Conservation (phyloP, 2,797 vertebrate species). For the Emydoidea blandingii region DNA sequence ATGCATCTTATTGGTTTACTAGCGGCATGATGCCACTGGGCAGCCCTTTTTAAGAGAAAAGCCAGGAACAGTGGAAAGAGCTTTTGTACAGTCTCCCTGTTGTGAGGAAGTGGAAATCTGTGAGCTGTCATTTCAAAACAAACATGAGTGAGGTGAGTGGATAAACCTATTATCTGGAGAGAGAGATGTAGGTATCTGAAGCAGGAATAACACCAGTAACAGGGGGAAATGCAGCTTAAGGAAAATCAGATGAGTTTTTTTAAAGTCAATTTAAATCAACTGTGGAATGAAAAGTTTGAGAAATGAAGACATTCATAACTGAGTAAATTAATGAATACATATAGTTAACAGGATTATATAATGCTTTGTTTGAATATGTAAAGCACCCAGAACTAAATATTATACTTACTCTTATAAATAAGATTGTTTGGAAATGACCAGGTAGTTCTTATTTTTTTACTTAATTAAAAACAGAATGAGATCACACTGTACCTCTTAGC, state of each 20-base stretch:
- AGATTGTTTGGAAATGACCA: not conserved
- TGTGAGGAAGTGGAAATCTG: conserved; percentile 38
- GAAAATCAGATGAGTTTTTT: not conserved
- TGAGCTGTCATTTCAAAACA: conserved; percentile 44
- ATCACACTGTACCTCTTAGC: fast-evolving
- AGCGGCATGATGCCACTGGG: conserved; percentile 71
- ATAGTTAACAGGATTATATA: not conserved
- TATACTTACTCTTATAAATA: not conserved
- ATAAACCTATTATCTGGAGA: not conserved
- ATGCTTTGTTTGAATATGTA: not conserved
- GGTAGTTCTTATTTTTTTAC: not conserved
- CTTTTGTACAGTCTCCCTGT: conserved; percentile 33
- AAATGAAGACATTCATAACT: not conserved
- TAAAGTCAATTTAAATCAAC: not conserved
- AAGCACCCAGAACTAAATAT: fast-evolving
- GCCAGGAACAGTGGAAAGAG: conserved; percentile 46
- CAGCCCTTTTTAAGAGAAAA: conserved; percentile 80
- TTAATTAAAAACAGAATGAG: not conserved
- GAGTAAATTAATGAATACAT: not conserved
- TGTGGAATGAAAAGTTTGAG: not conserved
- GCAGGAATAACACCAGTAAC: not conserved
- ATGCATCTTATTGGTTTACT: conserved; percentile 71
- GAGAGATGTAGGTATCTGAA: not conserved
- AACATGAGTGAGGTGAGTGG: conserved; percentile 81
- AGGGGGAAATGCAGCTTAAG: not conserved